These are phyloP conservation scores for Acrocera orbiculus DNA, from an alignment of 2,888 invertebrate genomes.

Conservation along the genomic window DNA sequence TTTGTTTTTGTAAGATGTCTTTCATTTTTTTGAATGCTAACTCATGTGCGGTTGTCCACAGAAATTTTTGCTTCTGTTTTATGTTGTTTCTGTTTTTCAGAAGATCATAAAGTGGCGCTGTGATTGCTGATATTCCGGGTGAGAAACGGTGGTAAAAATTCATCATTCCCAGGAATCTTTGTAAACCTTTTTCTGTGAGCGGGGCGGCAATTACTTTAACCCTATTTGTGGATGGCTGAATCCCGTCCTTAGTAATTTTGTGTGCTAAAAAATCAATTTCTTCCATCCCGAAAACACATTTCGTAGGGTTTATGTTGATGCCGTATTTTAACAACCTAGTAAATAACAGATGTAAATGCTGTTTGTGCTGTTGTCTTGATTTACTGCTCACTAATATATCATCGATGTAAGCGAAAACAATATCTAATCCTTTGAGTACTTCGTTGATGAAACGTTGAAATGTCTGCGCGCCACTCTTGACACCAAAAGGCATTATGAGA, in stretches of 20 bases:
- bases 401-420: conserved; percentile 4
- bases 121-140: background rate
- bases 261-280: conserved; percentile 1
- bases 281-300: conserved; percentile 6
- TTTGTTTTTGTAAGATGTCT: conserved; percentile 1
- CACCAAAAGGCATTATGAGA: conserved; percentile 18
- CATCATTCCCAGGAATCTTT: background rate
- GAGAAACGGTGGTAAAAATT: background rate
- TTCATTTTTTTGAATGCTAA: conserved; percentile 1
- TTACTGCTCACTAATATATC: conserved; percentile 3
- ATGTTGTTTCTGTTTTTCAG: background rate
- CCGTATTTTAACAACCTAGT: conserved; percentile 1
- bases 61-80: background rate
- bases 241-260: background rate
- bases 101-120: background rate
- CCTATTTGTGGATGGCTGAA: background rate
- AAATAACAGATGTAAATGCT: conserved; percentile 1
- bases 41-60: background rate
- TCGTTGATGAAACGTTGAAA: conserved; percentile 13
- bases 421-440: conserved; percentile 10
- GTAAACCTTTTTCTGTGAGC: background rate
- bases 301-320: conserved; percentile 10
- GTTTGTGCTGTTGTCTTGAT: background rate
- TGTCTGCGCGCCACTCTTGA: conserved; percentile 7
- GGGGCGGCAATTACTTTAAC: conserved; percentile 3